Evolutionary conservation across 2,797 vertebrate genomes (phyloP).

Genomic region (Holocentrus rufus): DNA sequence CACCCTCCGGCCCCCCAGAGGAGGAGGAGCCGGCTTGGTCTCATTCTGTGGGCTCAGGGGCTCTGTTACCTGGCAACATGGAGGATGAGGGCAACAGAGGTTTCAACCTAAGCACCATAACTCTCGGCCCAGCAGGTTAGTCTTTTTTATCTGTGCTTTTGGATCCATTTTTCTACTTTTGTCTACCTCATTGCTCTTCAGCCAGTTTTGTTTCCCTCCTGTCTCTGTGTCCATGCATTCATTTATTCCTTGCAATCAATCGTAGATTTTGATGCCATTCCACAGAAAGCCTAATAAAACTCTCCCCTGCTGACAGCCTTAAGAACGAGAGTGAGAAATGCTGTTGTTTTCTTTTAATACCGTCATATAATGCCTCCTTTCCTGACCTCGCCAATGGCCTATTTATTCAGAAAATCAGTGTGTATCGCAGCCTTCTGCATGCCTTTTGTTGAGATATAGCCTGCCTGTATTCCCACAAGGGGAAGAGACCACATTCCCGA

Average conservation of each 20-base stretch:
- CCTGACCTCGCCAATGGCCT: slow-evolving; percentile 33
- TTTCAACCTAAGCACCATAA: slow-evolving; percentile 64
- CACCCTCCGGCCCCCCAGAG: slow-evolving; percentile 46
- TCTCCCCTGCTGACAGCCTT: too few relatives aligned
- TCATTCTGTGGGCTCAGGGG: slow-evolving; percentile 76
- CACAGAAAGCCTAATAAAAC: slow-evolving; percentile 2
- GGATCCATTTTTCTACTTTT: neutral
- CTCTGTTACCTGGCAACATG: slow-evolving; percentile 70
- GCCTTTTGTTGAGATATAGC: neutral
- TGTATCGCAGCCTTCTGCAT: neutral
- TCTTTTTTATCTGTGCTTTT: slow-evolving; percentile 8
- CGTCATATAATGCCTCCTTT: slow-evolving; percentile 21
- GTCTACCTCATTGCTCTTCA: neutral
- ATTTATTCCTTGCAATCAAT: neutral
- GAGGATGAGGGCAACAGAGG: slow-evolving; percentile 71
- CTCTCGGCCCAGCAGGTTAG: slow-evolving; percentile 69
- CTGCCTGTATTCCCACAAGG: slow-evolving; percentile 51
- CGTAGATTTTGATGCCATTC: neutral
- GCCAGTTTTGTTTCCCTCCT: neutral
- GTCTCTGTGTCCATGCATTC: neutral
- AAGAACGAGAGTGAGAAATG: too few relatives aligned
- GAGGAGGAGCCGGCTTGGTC: slow-evolving; percentile 76
- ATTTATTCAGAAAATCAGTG: slow-evolving; percentile 46
- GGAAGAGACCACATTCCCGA: slow-evolving; percentile 32
- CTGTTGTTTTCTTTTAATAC: too few relatives aligned